Evolutionary conservation across 2,113 vertebrate species (phyloP), one percentile per base, ranked within the genome.

Genomic region (Eolophus roseicapilla): DNA sequence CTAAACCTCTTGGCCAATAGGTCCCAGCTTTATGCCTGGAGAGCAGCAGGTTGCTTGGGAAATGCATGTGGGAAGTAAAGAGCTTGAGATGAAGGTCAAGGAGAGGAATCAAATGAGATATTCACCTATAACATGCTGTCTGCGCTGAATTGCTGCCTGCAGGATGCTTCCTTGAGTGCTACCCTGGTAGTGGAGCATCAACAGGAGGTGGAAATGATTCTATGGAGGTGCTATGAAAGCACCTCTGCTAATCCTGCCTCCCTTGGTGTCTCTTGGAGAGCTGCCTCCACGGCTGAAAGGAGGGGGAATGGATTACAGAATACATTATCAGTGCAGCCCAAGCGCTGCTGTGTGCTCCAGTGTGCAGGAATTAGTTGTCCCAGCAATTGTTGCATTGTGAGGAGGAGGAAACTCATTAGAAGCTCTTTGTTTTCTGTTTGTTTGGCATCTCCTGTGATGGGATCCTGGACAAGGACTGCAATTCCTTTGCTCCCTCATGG

Each of bases 371-470:
- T 94, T 90, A 95, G 47, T 53, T 80, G 67, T 92, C 67, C 75
- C 79, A 63, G 62, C 41, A 79, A 85, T 92, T 68, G 55, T 53
- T 79, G 65, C 70, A 55, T 92, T 93, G 86, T 95, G 88, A 41
- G 86, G 79, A 75, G 74, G 70, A 76, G 82, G 23, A 77, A 93
- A 46, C 75, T 85, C 86, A 29, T 93, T 93, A 81, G 43, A 77
- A 53, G 80, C 83, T 92, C 47, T 94, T 93, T 93, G 88, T 87
- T 87, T 94, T 31, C 55, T 47, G 15, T 67, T 67, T 70, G 75
- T 78, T 90, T 82, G 79, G 91, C 47, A 53, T 44, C 65, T 69
- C 19, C 74, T 0, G 39, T 17, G 44, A 6, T 71, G 70, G 62
- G 82, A 67, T 92, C 75, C 35, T 1, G 27, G 71, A 70, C 86